These are phyloP conservation scores for Ceratitis capitata DNA, from an alignment of 1,140 invertebrate genomes.

Conservation along the genomic window DNA sequence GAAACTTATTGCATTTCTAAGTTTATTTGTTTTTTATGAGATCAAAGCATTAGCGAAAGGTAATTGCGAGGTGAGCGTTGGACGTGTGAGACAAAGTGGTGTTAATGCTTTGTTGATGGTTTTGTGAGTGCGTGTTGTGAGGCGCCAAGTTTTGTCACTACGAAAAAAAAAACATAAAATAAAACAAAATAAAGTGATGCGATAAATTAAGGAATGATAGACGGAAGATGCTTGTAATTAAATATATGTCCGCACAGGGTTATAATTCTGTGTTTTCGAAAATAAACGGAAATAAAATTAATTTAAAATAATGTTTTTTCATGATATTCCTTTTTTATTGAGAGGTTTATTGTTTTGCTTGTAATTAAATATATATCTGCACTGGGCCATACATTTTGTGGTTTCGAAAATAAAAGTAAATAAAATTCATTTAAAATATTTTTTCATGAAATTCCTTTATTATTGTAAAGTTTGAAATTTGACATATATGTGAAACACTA, in stretches of 20 bases:
- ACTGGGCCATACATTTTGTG: too few relatives aligned
- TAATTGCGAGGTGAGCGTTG: background rate
- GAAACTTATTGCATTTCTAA: constrained; percentile 14
- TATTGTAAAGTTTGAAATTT: too few relatives aligned
- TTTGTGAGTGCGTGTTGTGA: background rate
- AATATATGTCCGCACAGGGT: background rate
- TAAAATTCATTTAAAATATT: too few relatives aligned
- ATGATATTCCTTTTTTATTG: too few relatives aligned
- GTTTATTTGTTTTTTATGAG: constrained; percentile 16
- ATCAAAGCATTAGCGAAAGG: background rate
- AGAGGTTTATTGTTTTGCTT: too few relatives aligned
- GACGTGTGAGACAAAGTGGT: background rate
- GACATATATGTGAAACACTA: too few relatives aligned
- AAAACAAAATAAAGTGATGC: background rate
- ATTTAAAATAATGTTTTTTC: too few relatives aligned
- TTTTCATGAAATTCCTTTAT: too few relatives aligned
- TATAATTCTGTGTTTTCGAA: too few relatives aligned
- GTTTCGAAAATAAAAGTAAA: too few relatives aligned
- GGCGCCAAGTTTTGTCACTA: background rate
- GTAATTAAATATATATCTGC: too few relatives aligned
- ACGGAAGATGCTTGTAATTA: background rate
- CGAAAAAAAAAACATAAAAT: background rate
- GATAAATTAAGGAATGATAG: background rate
- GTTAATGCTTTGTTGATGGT: background rate
- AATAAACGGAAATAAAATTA: too few relatives aligned